Base-by-base conservation (phyloP, 2,888 invertebrate species). In the Cremastobaeus sp. region DNA sequence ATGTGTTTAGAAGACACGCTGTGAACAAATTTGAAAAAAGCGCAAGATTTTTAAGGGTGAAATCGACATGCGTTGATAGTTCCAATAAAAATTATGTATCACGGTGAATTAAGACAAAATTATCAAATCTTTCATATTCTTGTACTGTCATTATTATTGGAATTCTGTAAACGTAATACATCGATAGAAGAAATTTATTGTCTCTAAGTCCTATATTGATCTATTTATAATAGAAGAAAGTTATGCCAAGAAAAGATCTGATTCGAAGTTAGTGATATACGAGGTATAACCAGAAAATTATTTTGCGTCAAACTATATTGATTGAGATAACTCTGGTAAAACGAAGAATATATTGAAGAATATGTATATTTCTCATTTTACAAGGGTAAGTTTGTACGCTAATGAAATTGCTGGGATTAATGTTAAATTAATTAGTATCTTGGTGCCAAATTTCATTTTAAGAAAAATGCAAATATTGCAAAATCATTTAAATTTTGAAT, bases 401-500 rank as follows among this genome's bases (percentile, higher is more conserved):
- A 45, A 25, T 28, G 21, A 45, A 8, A 25, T 47, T 30, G 14
- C 3, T 3, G 20, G n/a, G 4, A 39, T 30, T 30, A 30, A 18
- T 30, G 8, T 5, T 30, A 54, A 5, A 28, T 14, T 39, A 30
- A 57, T 41, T 43, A 43, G 20, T n/a, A 48, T 48, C 28, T 28
- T 8, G 43, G 64, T 64, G 64, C 64, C 64, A 64, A 64, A 64
- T 35, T 43, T 64, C 17, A 52, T 52, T 35, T 12, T 1, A 47
- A 2, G 8, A 43, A 2, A 47, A 30, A 47, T 47, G 12, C 47
- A 47, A 37, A 17, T 43, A 1, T 6, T 15, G 8, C 17, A 21
- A 9, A 45, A n/a, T n/a, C n/a, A n/a, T 35, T 35, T 45, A 12
- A 41, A 45, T 34, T 41, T 34, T 34, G 32, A 43, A 57, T 41